Evolutionary conservation across 2,797 vertebrate genomes (phyloP), one percentile per base, ranked within the genome.

Genomic region (Pangasius sanitwongsei): DNA sequence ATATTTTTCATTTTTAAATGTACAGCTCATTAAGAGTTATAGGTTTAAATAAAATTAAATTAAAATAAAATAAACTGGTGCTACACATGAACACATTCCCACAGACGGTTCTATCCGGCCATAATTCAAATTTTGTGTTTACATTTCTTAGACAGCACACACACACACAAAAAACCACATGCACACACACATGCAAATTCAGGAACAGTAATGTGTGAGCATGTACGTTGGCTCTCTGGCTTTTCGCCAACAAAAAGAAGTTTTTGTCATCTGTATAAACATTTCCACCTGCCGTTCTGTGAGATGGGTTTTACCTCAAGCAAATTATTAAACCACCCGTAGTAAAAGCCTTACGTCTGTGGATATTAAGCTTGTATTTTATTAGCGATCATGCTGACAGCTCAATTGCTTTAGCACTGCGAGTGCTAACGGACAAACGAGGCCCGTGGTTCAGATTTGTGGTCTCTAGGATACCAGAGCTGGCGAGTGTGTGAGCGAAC

Each of bases 391-490:
- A 28, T 53, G 59, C 44, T 13, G 67, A 90, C 87, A 83, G 69
- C 81, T 85, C 85, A 86, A 84, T 80, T 75, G n/a, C 37, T 85
- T 89, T 81, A 69, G 88, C 87, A 74, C 25, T 86, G 50, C 55
- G 55, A 63, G 78, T 18, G 6, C 9, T 89, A 59, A 85, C 88
- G 87, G 86, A 59, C 57, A 91, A 77, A 90, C 82, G 48, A 67
- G 55, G 28, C 67, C 50, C 50, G 28, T 61, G 75, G 57, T 50
- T 72, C 85, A 89, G 84, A 63, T 88, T 77, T 70, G 75, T 57
- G 4, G 69, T 91, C 90, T 90, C 87, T 88, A 89, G 90, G 89
- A 90, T 80, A 91, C 67, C 80, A 44, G 65, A 89, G 86, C 59
- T 86, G 86, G 74, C 86, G 69, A 86, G 85, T 37, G 83, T 74